These are phyloP conservation scores for Pardalotus punctatus DNA, from an alignment of 2,113 vertebrate species.

Conservation along the genomic window DNA sequence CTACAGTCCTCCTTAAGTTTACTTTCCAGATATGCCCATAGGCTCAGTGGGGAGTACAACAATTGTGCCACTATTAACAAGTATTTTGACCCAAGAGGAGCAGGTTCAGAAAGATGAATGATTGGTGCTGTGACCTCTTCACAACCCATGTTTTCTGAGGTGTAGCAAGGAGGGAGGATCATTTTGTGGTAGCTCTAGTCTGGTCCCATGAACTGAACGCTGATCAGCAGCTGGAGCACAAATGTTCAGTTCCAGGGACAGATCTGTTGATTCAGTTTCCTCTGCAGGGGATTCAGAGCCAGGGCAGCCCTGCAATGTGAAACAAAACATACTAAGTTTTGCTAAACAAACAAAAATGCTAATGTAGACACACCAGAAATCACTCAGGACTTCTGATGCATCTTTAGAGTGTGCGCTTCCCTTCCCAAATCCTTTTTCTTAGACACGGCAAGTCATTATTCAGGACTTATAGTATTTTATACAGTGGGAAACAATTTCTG, in stretches of 20 bases:
- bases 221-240: neutral
- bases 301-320: neutral
- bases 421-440: neutral
- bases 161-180: neutral
- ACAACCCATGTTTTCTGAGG: neutral
- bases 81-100: neutral
- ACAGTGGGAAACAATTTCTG: neutral
- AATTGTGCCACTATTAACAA: neutral
- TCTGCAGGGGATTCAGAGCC: neutral
- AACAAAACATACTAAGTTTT: neutral
- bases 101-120: neutral
- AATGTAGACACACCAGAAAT: neutral
- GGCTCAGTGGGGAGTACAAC: neutral
- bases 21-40: neutral
- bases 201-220: neutral
- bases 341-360: neutral
- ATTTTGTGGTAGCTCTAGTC: neutral
- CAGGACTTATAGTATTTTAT: neutral
- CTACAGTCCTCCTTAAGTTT: neutral
- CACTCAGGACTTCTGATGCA: neutral
- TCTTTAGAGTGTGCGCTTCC: neutral
- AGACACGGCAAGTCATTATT: neutral
- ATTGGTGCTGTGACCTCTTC: neutral
- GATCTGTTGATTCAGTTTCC: neutral
- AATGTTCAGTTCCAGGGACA: neutral